Conservation (phyloP, 2,888 invertebrate species). For the Idaea straminata region DNA sequence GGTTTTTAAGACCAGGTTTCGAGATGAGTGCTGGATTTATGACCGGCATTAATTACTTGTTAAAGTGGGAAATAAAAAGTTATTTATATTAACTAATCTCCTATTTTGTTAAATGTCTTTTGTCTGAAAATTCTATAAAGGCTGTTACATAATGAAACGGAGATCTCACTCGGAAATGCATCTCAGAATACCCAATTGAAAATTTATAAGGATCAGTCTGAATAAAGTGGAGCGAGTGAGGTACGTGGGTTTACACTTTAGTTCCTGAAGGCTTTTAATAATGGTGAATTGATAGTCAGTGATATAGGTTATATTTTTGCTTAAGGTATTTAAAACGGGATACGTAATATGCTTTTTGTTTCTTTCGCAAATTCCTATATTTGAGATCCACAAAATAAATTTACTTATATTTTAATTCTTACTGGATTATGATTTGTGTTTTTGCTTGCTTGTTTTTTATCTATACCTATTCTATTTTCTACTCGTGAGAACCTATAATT, state of each 20-base stretch:
- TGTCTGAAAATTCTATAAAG: not conserved
- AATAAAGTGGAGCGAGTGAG: slow-evolving; percentile 17
- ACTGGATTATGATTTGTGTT: no score
- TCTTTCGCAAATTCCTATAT: no score
- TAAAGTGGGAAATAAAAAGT: not conserved
- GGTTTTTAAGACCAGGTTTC: not conserved
- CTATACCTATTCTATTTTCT: no score
- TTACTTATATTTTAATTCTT: no score
- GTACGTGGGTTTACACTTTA: slow-evolving; percentile 6
- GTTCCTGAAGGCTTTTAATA: slow-evolving; percentile 6
- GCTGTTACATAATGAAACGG: slow-evolving; percentile 1
- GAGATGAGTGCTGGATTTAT: not conserved
- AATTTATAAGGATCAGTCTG: slow-evolving; percentile 27
- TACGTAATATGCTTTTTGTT: no score
- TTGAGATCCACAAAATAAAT: no score
- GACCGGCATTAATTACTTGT: not conserved
- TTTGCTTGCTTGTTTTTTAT: no score
- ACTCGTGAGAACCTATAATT: no score
- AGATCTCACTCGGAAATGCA: slow-evolving; percentile 15
- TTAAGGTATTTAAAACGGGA: no score
- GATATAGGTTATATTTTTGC: no score
- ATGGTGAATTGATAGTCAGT: not conserved
- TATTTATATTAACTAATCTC: not conserved
- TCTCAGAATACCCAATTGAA: slow-evolving; percentile 28
- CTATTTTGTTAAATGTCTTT: not conserved